Conservation (phyloP, 2,888 invertebrate species). For the Pammene fasciana region DNA sequence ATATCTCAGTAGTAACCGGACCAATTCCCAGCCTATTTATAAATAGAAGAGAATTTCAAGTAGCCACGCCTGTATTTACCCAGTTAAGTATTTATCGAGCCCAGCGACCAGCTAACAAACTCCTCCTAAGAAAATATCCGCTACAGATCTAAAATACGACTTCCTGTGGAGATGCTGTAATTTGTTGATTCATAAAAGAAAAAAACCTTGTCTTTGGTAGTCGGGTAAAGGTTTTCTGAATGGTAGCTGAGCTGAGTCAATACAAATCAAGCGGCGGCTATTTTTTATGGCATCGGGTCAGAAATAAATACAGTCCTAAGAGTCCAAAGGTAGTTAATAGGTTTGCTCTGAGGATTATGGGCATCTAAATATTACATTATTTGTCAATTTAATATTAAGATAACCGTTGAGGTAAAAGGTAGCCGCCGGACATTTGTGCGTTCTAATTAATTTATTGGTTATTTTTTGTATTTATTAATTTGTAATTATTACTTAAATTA, state of each 20-base stretch:
- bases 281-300: background rate
- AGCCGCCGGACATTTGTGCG: no score
- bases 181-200: conserved; percentile 34
- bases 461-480: no score
- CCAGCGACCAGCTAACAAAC: conserved; percentile 26
- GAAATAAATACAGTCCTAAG: no score
- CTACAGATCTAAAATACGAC: conserved; percentile 26
- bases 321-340: background rate
- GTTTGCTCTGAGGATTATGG: background rate
- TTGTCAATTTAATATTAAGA: no score
- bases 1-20: conserved; percentile 13
- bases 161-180: conserved; percentile 36
- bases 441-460: no score
- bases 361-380: no score
- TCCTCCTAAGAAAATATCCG: conserved; percentile 38
- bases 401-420: no score
- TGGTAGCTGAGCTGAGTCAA: background rate
- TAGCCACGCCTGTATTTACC: conserved; percentile 13
- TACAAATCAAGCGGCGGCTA: conserved; percentile 1
- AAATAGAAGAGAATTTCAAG: conserved; percentile 18
- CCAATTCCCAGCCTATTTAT: conserved; percentile 21
- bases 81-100: conserved; percentile 17
- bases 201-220: background rate
- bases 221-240: background rate
- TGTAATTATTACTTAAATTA: no score